Evolutionary conservation across 2,888 invertebrate species (phyloP).

Genomic region (Drosophila dives): DNA sequence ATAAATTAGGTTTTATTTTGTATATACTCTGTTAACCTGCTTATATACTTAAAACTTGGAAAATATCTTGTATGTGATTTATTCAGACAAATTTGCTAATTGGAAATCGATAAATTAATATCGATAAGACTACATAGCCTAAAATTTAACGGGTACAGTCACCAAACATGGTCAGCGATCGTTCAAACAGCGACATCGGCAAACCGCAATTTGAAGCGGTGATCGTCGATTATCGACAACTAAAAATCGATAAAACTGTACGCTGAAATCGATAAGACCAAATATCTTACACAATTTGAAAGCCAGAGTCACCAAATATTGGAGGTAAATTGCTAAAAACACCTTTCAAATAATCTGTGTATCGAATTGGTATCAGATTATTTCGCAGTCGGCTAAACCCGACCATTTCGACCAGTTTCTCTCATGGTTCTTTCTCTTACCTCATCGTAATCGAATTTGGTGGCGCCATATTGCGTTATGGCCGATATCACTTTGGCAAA

Average conservation of each 20-base stretch:
- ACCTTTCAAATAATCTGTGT: background rate
- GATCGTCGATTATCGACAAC: background rate
- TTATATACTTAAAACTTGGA: background rate
- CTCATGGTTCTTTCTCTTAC: constrained; percentile 51
- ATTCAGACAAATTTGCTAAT: too few relatives aligned
- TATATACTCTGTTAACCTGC: background rate
- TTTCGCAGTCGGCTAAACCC: background rate
- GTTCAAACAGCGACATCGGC: background rate
- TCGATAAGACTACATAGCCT: background rate
- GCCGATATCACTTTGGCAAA: constrained; percentile 85
- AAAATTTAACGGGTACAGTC: background rate
- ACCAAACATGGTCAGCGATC: too few relatives aligned
- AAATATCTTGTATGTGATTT: background rate
- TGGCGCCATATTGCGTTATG: constrained; percentile 85
- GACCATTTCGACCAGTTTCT: background rate
- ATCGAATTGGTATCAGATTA: background rate
- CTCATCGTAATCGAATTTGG: constrained; percentile 85
- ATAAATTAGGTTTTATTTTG: background rate
- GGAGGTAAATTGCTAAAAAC: background rate
- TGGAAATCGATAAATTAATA: background rate
- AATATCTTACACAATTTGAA: background rate
- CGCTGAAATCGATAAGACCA: background rate
- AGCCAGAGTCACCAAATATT: too few relatives aligned
- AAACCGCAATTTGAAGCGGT: too few relatives aligned
- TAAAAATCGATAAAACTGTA: background rate